Base-by-base conservation (phyloP, 2,113 vertebrate genomes). In the Camelus bactrianus region DNA sequence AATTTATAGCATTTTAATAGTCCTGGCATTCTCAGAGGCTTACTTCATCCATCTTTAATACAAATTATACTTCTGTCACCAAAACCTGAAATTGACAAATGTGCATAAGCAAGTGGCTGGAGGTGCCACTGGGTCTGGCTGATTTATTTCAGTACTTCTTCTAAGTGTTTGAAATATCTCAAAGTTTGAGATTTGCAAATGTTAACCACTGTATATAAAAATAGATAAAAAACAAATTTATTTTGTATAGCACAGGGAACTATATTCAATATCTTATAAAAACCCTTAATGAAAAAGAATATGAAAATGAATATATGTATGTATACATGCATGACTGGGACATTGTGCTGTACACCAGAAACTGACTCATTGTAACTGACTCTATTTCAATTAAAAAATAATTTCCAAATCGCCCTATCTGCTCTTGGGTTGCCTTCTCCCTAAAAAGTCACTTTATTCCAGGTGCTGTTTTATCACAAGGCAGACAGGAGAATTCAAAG, bases 1-100 rank as follows among this genome's bases (percentile, higher is more conserved):
- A 62, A 89, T 75, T 96, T 84, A 72, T 95, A 82, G 91, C 92
- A 87, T 84, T 96, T 93, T 91, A 95, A 92, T 96, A 92, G 94
- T 89, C 48, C 75, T 89, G 62, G 67, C 16, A 46, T 93, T 94
- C 79, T 91, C 38, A 54, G 83, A 97, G 83, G 81, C 93, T 95
- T 76, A 69, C 95, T 94, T 69, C 83, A 88, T 93, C 65, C 69
- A 81, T 96, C 89, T 97, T 91, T 97, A 96, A 91, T 76, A 80
- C 60, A 94, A 79, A 92, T 96, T 90, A 83, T 70, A 85, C 94
- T 92, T 69, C 67, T 95, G 84, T 85, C 97, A 94, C 67, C 72
- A 35, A 69, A 97, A 93, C 69, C 79, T 79, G 84, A 91, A 88
- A 76, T 84, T 92, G 97, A 97, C 84, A 95, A 83, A 92, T 94